These are phyloP conservation scores for Sebastes hubbsi DNA, from an alignment of 2,797 vertebrate species.

Conservation along the genomic window DNA sequence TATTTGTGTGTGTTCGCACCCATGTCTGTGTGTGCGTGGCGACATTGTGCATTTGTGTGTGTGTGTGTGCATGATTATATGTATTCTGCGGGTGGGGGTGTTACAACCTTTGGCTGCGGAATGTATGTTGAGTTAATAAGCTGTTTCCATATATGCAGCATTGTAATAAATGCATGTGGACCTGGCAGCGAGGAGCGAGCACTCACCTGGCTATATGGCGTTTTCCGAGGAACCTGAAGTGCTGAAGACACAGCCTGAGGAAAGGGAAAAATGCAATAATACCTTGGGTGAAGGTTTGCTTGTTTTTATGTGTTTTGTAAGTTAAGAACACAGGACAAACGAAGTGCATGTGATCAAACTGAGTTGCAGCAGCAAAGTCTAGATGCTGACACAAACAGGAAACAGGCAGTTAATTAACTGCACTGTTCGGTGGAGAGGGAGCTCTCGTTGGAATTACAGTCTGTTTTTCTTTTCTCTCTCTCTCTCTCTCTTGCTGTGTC, in stretches of 20 bases:
- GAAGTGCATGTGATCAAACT: constrained; percentile 28
- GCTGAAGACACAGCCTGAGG: constrained; percentile 95
- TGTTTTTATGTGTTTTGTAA: constrained; percentile 16
- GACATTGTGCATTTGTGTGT: constrained; percentile 47
- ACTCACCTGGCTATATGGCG: constrained; percentile 96
- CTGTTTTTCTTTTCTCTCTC: constrained; percentile 42
- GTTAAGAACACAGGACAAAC: constrained; percentile 11
- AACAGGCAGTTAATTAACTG: constrained; percentile 60
- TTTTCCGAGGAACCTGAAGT: constrained; percentile 97
- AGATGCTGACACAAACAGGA: constrained; percentile 63
- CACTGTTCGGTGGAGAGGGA: constrained; percentile 32
- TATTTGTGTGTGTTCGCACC: constrained; percentile 38
- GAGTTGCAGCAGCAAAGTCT: constrained; percentile 18
- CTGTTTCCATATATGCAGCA: constrained; percentile 14
- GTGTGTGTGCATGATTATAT: constrained; percentile 47
- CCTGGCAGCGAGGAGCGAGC: background rate
- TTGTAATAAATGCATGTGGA: constrained; percentile 33
- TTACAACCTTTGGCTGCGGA: constrained; percentile 38
- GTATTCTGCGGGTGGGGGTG: constrained; percentile 50
- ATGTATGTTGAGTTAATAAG: constrained; percentile 58
- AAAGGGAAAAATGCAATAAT: background rate
- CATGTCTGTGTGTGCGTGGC: background rate
- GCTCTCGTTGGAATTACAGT: constrained; percentile 34
- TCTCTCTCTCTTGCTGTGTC: constrained; percentile 21
- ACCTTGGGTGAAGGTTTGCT: background rate